Base-by-base conservation (phyloP, 23 tunicate genomes). In the Ciona savignyi region DNA sequence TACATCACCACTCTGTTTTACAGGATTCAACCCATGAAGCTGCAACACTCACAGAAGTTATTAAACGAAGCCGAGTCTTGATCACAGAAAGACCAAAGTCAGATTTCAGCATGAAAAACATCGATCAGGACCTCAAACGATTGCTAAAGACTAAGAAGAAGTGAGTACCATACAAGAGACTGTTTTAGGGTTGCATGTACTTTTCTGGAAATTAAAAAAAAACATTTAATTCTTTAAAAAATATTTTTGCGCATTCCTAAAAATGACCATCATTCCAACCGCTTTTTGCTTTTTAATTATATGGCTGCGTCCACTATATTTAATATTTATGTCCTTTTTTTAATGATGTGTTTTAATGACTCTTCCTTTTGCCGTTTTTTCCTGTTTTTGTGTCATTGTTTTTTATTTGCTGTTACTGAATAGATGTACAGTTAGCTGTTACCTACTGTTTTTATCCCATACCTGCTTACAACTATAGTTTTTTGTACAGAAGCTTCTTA, bases 21-120 rank as follows among this genome's bases (percentile, higher is more conserved):
- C n/a, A 88, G 96, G 96, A 88, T 42, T 67, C 81, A 27, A 72
- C 30, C 32, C 60, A 66, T 4, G 95, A 81, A 61, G 70, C 75
- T n/a, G 63, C 68, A 22, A 77, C 77, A 77, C 35, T 88, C 25
- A 65, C 21, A 29, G 84, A 88, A 48, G 74, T 81, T n/a, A 25
- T 82, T 0, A 88, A 81, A 81, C 65, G 96, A 78, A 88, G 82
- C 70, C 79, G 86, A 22, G 78, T 88, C 30, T 35, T 88, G 33
- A 15, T 81, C 25, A 81, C 84, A 2, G 80, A 73, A 73, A 74
- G 86, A 68, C 83, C 83, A 27, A 82, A 77, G 35, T 24, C 71
- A 23, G 87, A 82, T 33, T 88, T 88, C 34, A 63, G 29, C 49
- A 22, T 80, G 20, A 81, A 77, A 63, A 68, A 73, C 33, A 32